A percentile compares a stretch with the other conserved stretches of the same genome.
These are phyloP conservation scores for Echeneis naucrates DNA, from an alignment of 2,797 vertebrate species.

Conservation along the genomic window DNA sequence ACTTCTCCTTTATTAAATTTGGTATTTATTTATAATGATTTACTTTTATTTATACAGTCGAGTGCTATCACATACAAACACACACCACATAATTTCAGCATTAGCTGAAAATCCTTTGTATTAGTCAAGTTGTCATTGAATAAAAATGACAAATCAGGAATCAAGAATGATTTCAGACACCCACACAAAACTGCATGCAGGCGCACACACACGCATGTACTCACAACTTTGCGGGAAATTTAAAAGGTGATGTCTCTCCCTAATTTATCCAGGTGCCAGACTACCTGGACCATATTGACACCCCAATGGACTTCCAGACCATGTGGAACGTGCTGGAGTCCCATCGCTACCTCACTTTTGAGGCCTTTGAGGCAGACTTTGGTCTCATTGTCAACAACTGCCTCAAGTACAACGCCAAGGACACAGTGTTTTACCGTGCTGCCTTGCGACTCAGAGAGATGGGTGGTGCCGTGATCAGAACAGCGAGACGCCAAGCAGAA, in stretches of 20 bases:
- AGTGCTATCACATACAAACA: too few relatives aligned
- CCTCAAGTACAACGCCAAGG: constrained; percentile 99
- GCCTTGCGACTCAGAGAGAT: constrained; percentile 94
- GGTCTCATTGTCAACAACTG: constrained; percentile 99
- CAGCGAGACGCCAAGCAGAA: constrained; percentile 94
- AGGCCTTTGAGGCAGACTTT: constrained; percentile 97
- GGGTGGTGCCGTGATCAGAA: constrained; percentile 90
- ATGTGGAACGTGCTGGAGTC: constrained; percentile 98
- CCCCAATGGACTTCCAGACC: constrained; percentile 99
- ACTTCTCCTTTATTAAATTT: neutral
- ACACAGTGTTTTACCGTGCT: constrained; percentile 97
- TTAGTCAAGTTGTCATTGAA: too few relatives aligned
- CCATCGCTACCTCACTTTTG: constrained; percentile 96
- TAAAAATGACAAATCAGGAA: too few relatives aligned
- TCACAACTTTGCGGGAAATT: neutral
- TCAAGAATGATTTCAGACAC: too few relatives aligned
- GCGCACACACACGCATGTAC: too few relatives aligned
- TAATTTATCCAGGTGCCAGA: constrained; percentile 90
- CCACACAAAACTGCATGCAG: too few relatives aligned
- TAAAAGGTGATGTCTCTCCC: neutral
- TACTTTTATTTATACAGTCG: too few relatives aligned
- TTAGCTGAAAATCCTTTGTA: neutral
- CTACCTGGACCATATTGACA: constrained; percentile 98
- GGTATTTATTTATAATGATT: too few relatives aligned
- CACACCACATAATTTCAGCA: too few relatives aligned